Conservation (phyloP, 2,797 vertebrate species). For the Xenops minutus region DNA sequence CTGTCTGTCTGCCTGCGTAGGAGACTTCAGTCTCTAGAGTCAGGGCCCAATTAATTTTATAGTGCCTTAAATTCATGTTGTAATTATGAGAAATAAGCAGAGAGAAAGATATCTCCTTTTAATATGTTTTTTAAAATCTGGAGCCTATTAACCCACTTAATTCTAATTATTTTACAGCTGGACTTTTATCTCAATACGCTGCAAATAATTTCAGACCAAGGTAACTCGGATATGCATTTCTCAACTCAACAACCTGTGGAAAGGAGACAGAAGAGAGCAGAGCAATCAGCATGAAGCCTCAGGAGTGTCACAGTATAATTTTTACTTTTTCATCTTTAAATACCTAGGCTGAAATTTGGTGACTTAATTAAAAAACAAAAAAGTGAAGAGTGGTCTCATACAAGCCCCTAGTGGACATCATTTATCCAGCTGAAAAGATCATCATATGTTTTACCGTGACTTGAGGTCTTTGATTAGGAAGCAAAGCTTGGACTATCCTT, state of each 20-base stretch:
- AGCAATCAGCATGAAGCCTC: neutral
- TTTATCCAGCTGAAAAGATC: neutral
- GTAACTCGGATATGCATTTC: neutral
- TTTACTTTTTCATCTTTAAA: neutral
- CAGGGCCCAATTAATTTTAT: slow-evolving; percentile 44
- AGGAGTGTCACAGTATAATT: neutral
- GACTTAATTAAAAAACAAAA: neutral
- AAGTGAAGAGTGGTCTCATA: neutral
- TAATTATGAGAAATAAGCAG: slow-evolving; percentile 35
- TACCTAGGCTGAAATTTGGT: neutral
- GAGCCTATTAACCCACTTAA: slow-evolving; percentile 27
- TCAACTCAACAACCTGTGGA: neutral
- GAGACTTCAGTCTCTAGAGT: slow-evolving; percentile 36
- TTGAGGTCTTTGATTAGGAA: neutral
- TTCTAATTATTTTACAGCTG: neutral
- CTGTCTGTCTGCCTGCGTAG: slow-evolving; percentile 37
- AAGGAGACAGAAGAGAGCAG: neutral
- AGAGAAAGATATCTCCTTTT: neutral
- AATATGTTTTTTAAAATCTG: slow-evolving; percentile 40
- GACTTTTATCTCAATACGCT: neutral
- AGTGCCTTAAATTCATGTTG: slow-evolving; percentile 39
- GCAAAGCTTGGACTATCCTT: neutral
- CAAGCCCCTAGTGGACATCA: neutral
- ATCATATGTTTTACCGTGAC: neutral
- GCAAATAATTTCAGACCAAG: neutral